These are phyloP conservation scores for Diadema setosum DNA, from an alignment of 35 echinoderm and acorn worm species.

Conservation along the genomic window DNA sequence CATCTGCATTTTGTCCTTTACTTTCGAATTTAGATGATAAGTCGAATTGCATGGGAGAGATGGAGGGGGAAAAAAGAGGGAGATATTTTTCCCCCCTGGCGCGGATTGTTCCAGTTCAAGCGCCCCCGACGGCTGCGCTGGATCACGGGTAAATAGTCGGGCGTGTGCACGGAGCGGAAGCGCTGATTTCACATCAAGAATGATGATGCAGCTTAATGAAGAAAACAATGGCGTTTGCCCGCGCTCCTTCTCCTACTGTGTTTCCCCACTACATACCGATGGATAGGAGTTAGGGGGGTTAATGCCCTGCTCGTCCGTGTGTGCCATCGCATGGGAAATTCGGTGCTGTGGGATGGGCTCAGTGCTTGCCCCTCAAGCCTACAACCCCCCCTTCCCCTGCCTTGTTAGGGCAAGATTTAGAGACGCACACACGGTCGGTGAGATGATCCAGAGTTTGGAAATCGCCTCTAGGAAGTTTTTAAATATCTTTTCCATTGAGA, in stretches of 20 bases:
- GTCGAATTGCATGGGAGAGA: too few species aligned
- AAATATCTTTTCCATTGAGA: conserved; percentile 27
- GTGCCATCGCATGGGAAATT: conserved; percentile 3
- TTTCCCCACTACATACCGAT: not conserved
- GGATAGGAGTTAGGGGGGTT: not conserved
- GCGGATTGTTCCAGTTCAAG: not conserved
- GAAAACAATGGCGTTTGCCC: not conserved
- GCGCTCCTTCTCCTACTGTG: not conserved
- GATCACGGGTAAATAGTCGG: not conserved
- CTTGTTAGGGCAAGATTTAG: not conserved
- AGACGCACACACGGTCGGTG: not conserved
- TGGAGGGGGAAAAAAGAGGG: too few species aligned
- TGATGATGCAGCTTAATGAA: not conserved
- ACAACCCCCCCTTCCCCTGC: not conserved
- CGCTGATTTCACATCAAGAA: not conserved
- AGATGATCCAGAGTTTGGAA: not conserved
- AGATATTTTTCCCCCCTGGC: too few species aligned
- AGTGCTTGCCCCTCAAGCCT: not conserved
- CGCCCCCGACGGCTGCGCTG: not conserved
- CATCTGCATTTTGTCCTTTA: too few species aligned
- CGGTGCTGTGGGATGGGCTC: too few species aligned
- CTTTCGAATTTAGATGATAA: too few species aligned
- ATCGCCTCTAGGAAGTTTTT: conserved; percentile 1
- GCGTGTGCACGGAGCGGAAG: not conserved
- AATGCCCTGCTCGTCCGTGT: not conserved